Conservation (phyloP, 2,797 vertebrate species). For the Sciurus vulgaris region DNA sequence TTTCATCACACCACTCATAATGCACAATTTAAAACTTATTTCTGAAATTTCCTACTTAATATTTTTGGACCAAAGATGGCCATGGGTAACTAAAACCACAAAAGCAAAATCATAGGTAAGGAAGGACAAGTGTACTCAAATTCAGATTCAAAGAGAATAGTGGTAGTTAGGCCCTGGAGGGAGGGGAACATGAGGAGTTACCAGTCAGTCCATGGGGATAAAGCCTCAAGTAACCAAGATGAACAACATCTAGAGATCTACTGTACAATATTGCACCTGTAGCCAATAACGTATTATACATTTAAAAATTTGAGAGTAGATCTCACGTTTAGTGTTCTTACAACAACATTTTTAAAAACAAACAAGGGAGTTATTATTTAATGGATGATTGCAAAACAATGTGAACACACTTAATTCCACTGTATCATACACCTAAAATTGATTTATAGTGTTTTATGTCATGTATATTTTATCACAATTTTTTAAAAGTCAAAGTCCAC, state of each 20-base stretch:
- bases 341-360: not conserved
- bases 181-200: not conserved
- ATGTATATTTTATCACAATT: not conserved
- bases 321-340: not conserved
- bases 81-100: not conserved
- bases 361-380: not conserved
- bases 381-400: not conserved
- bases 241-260: rapidly evolving
- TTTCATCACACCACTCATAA: not conserved
- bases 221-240: not conserved
- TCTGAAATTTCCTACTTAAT: not conserved
- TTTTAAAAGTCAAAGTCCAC: not conserved
- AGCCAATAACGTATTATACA: too few species aligned
- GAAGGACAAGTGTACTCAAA: not conserved
- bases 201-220: not conserved
- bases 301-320: too few species aligned
- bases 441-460: too few species aligned
- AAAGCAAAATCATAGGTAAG: not conserved
- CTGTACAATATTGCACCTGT: too few species aligned
- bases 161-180: not conserved
- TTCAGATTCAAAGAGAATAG: not conserved
- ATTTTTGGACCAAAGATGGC: not conserved
- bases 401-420: not conserved
- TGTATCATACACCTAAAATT: not conserved
- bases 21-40: not conserved